A percentile compares a stretch with the other conserved stretches of the same genome.
Evolutionary conservation across 2,888 invertebrate species (phyloP).

Genomic region (Parapristionchus giblindavisi): DNA sequence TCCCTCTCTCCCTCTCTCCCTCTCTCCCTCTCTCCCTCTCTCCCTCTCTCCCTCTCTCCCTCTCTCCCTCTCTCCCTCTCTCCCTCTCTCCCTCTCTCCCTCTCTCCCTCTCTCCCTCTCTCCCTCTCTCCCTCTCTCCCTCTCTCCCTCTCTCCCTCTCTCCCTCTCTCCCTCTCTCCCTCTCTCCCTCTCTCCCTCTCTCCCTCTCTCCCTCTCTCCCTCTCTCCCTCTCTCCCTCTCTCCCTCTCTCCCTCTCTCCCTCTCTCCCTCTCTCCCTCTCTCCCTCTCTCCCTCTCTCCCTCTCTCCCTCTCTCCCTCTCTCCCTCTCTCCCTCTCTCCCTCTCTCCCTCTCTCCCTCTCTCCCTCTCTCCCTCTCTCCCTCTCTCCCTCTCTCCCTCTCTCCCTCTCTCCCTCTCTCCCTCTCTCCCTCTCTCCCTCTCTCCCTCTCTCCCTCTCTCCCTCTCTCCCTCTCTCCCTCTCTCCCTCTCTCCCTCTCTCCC

Average conservation of each 20-base stretch:
- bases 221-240: background rate
- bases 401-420: background rate
- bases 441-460: slow-evolving; percentile 12
- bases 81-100: background rate
- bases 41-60: background rate
- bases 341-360: slow-evolving; percentile 2
- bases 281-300: background rate
- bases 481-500: background rate
- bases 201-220: background rate
- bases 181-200: background rate
- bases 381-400: background rate
- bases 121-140: background rate
- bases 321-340: slow-evolving; percentile 7
- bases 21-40: background rate
- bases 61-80: background rate
- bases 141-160: background rate
- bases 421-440: slow-evolving; percentile 2
- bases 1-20: background rate
- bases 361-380: background rate
- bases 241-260: background rate
- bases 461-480: background rate
- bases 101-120: background rate
- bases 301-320: slow-evolving; percentile 18
- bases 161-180: background rate
- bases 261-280: background rate